Evolutionary conservation across 2,113 vertebrate genomes (phyloP), one percentile per base, ranked within the genome.

Genomic region (Maccullochella peelii): DNA sequence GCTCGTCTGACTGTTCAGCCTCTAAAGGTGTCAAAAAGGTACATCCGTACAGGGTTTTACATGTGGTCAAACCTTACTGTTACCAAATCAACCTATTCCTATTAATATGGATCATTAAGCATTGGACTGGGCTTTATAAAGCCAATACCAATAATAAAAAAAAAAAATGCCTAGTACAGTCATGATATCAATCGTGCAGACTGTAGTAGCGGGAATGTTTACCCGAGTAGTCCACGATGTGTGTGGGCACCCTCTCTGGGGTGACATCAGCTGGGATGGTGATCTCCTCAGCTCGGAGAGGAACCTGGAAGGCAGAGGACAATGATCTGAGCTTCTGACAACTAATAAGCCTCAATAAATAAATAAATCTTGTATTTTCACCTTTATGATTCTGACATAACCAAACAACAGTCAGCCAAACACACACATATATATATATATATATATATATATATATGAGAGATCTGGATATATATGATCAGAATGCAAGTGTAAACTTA

Each of bases 201-300:
- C 65, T n/a, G 77, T n/a, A 15, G 15, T 36, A 27, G 49, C 2
- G 9, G 21, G 6, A 30, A 4, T 1, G 1, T n/a, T 69, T 87
- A 99, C 98, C 98, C 77, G 98, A 99, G 80, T 99, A 99, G 94
- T 99, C 98, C 58, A 99, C 98, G 25, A 99, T 99, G 90, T 99
- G 98, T 49, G 98, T 99, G 87, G 98, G 98, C 33, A 99, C 98
- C 93, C 98, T 95, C 88, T 99, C 98, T 79, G 98, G 98, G 11
- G 98, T 99, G 84, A 99, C 98, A 74, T 99, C 98, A 0, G 98
- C 98, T 50, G 98, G 98, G 92, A 99, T 99, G 69, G 98, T 99
- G 91, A 99, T 99, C 93, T 99, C 98, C 89, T 99, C 98, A 63
- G 98, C 98, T 69, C 98, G 96, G 0, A 96, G 95, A 30, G 98